These are phyloP conservation scores for Helleia helle DNA, from an alignment of 2,888 invertebrate genomes.

Conservation along the genomic window DNA sequence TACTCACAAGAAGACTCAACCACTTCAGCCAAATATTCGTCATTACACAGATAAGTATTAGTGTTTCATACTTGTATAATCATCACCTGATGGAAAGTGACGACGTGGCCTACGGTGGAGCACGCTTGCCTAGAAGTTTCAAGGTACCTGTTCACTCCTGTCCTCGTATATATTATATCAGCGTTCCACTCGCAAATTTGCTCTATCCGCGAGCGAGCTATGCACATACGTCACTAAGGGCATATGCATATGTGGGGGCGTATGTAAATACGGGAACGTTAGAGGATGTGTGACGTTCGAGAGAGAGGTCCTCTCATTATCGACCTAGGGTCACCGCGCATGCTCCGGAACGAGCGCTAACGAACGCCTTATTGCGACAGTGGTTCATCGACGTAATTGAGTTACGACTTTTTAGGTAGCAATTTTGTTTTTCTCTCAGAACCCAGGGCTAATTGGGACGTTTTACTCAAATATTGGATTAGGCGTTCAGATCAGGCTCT, in stretches of 20 bases:
- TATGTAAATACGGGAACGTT: slow-evolving; percentile 72
- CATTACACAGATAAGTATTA: too few relatives aligned
- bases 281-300: slow-evolving; percentile 72
- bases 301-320: slow-evolving; percentile 72
- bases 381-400: slow-evolving; percentile 71
- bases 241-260: slow-evolving; percentile 68
- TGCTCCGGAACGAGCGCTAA: slow-evolving; percentile 70
- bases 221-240: slow-evolving; percentile 42
- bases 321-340: slow-evolving; percentile 74
- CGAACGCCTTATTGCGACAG: slow-evolving; percentile 71
- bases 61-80: too few relatives aligned
- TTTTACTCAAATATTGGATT: slow-evolving; percentile 66
- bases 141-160: too few relatives aligned
- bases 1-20: too few relatives aligned
- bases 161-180: too few relatives aligned
- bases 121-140: too few relatives aligned
- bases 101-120: too few relatives aligned
- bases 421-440: slow-evolving; percentile 70
- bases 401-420: slow-evolving; percentile 73
- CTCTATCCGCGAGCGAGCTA: slow-evolving; percentile 19
- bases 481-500: slow-evolving; percentile 49
- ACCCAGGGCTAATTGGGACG: slow-evolving; percentile 64
- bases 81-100: too few relatives aligned
- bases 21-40: too few relatives aligned
- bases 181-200: slow-evolving; percentile 8